Base-by-base conservation (phyloP, 1,140 invertebrate genomes). In the Eubasilissa regina region DNA sequence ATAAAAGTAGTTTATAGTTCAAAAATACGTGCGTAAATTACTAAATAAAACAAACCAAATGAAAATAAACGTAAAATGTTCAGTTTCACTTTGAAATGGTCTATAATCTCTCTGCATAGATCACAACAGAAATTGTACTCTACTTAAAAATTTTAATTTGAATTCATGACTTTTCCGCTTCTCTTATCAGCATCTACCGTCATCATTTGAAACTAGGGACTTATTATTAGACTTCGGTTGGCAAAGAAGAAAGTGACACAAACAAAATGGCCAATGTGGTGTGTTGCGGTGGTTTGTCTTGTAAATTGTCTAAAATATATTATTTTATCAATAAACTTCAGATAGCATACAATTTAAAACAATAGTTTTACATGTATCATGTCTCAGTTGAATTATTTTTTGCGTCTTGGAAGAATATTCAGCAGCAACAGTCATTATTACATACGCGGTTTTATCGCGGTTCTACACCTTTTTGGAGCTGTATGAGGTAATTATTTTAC, bases 241-340 rank as follows among this genome's bases (percentile, higher is more conserved):
- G 75, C 68, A 77, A 68, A 45, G 47, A 66, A 66, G 75, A 45
- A 48, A 43, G n/a, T 62, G 60, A 66, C 25, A 64, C 17, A 77
- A 77, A 77, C 75, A 77, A 77, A 77, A 77, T 77, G 75, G 75
- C 75, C 51, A 77, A 51, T 64, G 60, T 68, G 53, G 58, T 77
- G 75, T 77, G 75, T 56, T 68, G 75, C 58, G 43, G 75, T 56
- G 51, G 75, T 77, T 77, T 68, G 75, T 62, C 64, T 77, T 77
- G 75, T 77, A 77, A 77, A 77, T 77, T 68, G 51, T 21, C 4
- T 21, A 68, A 68, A 66, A 48, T 77, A 68, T 77, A 62, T 77
- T 68, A 77, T 68, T 77, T 77, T 77, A 68, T 77, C 75, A 77
- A 77, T 77, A 77, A 77, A 77, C 60, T 70, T 53, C 60, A 45